A percentile compares a stretch with the other conserved stretches of the same genome.
Conservation (phyloP, 92 coral and sea anemone species). For the Pocillopora grandis region DNA sequence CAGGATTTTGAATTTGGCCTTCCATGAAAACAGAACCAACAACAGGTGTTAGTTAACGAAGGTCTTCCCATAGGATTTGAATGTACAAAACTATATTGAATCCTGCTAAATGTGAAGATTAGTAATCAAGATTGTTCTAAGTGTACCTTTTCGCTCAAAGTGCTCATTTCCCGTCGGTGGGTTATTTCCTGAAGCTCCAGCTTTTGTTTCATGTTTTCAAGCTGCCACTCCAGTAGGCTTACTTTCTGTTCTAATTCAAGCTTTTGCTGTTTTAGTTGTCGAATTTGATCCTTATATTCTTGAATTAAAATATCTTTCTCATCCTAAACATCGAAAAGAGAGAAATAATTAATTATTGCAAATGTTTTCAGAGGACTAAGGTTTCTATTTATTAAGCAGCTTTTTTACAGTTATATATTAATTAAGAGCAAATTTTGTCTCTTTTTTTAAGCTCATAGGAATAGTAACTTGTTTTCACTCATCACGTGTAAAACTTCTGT, state of each 20-base stretch:
- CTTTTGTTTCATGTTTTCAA: constrained; percentile 90
- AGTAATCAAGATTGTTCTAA: background rate
- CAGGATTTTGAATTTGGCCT: too few species aligned
- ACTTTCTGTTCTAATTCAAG: constrained; percentile 76
- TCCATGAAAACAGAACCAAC: too few species aligned
- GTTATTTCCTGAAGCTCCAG: constrained; percentile 89
- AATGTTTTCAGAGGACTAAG: background rate
- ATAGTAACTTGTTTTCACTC: too few species aligned
- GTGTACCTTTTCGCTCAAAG: constrained; percentile 74
- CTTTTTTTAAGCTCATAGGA: too few species aligned
- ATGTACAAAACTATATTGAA: too few species aligned
- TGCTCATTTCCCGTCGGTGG: constrained; percentile 80
- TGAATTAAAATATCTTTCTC: constrained; percentile 57
- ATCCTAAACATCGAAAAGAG: constrained; percentile 36
- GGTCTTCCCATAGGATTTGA: too few species aligned
- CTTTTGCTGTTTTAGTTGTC: constrained; percentile 73
- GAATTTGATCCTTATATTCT: constrained; percentile 76
- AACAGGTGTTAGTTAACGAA: too few species aligned
- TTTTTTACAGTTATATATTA: too few species aligned
- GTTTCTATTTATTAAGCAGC: too few species aligned
- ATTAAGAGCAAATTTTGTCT: too few species aligned
- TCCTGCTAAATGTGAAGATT: too few species aligned
- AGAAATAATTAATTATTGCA: background rate
- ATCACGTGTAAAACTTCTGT: too few species aligned
- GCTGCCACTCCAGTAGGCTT: constrained; percentile 84